Evolutionary conservation across 2,888 invertebrate genomes (phyloP).

Genomic region (Microctonus aethiopoides): DNA sequence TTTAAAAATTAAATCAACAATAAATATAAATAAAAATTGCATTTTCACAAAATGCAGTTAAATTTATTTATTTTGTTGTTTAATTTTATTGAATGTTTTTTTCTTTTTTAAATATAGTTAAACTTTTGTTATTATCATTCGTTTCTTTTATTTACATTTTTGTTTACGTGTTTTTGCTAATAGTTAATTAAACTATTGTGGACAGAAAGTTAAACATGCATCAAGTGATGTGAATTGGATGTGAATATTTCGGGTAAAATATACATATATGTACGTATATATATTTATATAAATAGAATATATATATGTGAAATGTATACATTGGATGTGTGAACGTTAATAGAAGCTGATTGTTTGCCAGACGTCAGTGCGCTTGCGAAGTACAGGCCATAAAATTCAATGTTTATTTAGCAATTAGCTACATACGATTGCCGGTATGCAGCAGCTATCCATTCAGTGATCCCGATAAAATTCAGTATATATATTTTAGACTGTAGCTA

Average conservation of each 20-base stretch:
- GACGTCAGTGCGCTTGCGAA: constrained; percentile 55
- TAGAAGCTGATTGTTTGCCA: constrained; percentile 60
- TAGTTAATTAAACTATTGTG: neutral
- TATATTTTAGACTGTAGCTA: neutral
- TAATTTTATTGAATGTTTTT: too few relatives aligned
- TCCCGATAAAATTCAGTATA: neutral
- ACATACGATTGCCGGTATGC: constrained; percentile 48
- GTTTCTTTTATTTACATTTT: neutral
- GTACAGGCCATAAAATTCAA: constrained; percentile 57
- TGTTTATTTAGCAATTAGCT: constrained; percentile 58
- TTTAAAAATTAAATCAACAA: too few relatives aligned
- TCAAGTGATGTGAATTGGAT: neutral
- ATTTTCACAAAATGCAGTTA: too few relatives aligned
- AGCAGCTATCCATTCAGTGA: constrained; percentile 1
- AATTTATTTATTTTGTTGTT: too few relatives aligned
- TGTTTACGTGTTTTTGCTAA: neutral
- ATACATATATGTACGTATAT: too few relatives aligned
- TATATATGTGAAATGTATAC: constrained; percentile 13
- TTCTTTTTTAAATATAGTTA: too few relatives aligned
- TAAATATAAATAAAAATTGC: too few relatives aligned
- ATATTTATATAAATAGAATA: too few relatives aligned
- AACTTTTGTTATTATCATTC: neutral
- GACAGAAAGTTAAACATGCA: neutral
- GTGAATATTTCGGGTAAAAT: neutral
- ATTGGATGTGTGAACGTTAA: constrained; percentile 48